phyloP scores from a whole-genome alignment of 2,113 vertebrate genomes.

The Orcinus orca region DNA sequence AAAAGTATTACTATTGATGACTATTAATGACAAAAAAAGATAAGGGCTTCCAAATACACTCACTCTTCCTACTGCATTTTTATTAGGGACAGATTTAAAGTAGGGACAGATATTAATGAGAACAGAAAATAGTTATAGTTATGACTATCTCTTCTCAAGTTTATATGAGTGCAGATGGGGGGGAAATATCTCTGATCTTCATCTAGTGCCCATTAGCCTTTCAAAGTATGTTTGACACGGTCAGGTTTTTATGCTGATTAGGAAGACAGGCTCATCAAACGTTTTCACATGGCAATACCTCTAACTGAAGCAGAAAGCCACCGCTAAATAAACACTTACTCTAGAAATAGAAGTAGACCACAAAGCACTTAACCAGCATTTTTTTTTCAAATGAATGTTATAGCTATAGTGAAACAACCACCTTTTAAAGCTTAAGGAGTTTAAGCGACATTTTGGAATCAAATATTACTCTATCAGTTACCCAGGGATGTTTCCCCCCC shows the following conservation, averaged over 20 bases:
- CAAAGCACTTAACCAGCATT: neutral
- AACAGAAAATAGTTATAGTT: neutral
- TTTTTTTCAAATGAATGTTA: neutral
- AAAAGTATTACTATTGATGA: too few relatives aligned
- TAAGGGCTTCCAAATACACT: neutral
- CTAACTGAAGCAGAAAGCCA: neutral
- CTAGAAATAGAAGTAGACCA: neutral
- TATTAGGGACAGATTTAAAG: neutral
- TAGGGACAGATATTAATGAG: neutral
- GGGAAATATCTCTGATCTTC: neutral
- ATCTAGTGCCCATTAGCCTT: neutral
- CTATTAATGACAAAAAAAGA: too few relatives aligned
- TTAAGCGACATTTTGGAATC: conserved; percentile 9
- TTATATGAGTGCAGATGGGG: neutral
- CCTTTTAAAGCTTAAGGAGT: neutral
- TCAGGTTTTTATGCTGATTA: neutral
- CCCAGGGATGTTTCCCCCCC: neutral
- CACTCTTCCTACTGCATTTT: neutral
- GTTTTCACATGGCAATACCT: neutral
- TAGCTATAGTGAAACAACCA: neutral
- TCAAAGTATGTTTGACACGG: neutral
- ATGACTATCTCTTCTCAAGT: neutral
- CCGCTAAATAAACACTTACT: neutral
- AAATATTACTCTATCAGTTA: neutral
- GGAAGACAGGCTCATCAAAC: neutral